phyloP scores from a whole-genome alignment of 2,113 vertebrate genomes.

The Ascaphus truei region DNA sequence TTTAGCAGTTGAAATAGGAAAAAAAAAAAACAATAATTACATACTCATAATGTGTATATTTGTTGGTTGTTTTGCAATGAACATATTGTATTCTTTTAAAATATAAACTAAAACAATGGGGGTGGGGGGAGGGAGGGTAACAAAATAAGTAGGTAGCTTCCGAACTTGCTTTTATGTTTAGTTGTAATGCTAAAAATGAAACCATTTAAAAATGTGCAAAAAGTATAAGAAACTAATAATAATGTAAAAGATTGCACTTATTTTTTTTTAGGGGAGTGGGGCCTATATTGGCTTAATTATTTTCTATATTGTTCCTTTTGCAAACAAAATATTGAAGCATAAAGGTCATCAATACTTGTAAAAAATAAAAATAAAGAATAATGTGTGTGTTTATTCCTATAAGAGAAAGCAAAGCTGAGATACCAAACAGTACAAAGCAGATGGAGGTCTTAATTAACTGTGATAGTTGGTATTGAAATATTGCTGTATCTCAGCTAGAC shows the following conservation, averaged over 20 bases:
- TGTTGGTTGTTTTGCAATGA: background rate
- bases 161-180: background rate
- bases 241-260: conserved; percentile 16
- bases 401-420: no score
- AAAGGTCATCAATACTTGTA: no score
- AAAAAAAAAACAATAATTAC: background rate
- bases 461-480: no score
- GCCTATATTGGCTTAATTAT: background rate
- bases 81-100: background rate
- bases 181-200: background rate
- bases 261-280: conserved; percentile 1
- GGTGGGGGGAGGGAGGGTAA: no score
- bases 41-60: background rate
- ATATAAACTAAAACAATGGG: background rate
- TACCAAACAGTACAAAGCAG: no score
- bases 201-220: background rate
- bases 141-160: no score
- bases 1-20: background rate
- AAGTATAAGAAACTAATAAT: background rate
- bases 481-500: no score
- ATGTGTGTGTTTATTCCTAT: no score
- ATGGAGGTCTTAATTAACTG: no score
- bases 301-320: background rate
- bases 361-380: no score
- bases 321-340: conserved; percentile 1